Evolutionary conservation across 2,113 vertebrate species (phyloP).

Genomic region (Psephotus haematonotus): DNA sequence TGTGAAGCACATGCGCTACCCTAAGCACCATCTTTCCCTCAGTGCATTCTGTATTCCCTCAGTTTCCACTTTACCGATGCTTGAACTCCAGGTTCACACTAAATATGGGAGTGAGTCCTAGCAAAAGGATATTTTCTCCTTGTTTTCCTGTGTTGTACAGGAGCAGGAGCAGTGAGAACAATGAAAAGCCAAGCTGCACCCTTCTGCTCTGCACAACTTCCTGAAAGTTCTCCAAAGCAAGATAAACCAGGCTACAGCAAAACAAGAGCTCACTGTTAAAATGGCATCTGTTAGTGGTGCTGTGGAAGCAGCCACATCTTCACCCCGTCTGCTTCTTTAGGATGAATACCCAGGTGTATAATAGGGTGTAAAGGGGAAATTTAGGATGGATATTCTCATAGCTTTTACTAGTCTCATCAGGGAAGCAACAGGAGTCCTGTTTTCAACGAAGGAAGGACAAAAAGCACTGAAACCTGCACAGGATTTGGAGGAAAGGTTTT

Average conservation of each 20-base stretch:
- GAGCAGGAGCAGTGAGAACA: conserved; percentile 6
- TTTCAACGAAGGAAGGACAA: not conserved
- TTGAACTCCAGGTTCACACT: not conserved
- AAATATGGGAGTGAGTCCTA: not conserved
- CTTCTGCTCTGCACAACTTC: not conserved
- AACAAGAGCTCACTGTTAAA: not conserved
- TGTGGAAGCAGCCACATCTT: not conserved
- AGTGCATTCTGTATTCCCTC: not conserved
- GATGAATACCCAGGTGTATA: not conserved
- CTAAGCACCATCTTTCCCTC: not conserved
- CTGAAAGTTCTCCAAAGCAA: not conserved
- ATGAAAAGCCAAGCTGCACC: not conserved
- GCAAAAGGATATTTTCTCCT: not conserved
- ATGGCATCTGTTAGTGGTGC: not conserved
- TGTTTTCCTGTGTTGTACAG: not conserved
- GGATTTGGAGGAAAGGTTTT: not conserved
- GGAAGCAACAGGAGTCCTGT: not conserved
- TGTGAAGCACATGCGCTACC: not conserved
- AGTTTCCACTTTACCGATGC: not conserved
- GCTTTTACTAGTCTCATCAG: not conserved
- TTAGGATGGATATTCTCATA: not conserved
- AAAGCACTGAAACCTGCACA: not conserved
- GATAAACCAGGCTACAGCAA: not conserved
- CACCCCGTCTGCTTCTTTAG: not conserved
- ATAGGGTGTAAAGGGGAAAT: not conserved